These are phyloP conservation scores for Nasonia giraulti DNA, from an alignment of 1,140 invertebrate species.

Conservation along the genomic window DNA sequence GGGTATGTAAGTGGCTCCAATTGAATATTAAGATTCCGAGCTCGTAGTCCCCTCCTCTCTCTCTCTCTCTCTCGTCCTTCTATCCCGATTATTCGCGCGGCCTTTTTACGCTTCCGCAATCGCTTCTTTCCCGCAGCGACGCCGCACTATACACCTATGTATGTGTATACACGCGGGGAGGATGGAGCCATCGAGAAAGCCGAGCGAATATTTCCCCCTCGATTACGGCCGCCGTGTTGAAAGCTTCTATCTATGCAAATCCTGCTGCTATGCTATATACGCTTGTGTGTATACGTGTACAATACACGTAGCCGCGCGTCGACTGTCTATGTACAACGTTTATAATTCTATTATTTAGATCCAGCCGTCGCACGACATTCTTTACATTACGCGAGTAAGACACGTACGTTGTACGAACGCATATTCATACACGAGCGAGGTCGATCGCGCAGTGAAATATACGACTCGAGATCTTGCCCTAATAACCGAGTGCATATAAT, in stretches of 20 bases:
- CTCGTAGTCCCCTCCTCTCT: neutral
- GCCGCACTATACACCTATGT: neutral
- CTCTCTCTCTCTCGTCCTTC: neutral
- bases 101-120: neutral
- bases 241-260: neutral
- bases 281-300: neutral
- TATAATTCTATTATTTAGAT: neutral
- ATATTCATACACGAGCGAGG: neutral
- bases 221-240: neutral
- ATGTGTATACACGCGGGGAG: neutral
- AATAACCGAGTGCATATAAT: neutral
- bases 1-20: constrained; percentile 39
- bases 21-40: constrained; percentile 44
- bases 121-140: neutral
- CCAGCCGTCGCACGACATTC: neutral
- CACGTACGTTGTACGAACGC: neutral
- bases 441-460: neutral
- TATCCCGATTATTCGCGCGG: constrained; percentile 13
- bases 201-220: neutral
- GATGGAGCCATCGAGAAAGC: neutral
- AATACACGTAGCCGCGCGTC: neutral
- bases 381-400: neutral
- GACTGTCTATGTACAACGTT: neutral
- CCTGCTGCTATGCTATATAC: neutral
- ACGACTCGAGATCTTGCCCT: neutral